Conservation (phyloP, 2,888 invertebrate genomes). For the Sipunculus nudus region DNA sequence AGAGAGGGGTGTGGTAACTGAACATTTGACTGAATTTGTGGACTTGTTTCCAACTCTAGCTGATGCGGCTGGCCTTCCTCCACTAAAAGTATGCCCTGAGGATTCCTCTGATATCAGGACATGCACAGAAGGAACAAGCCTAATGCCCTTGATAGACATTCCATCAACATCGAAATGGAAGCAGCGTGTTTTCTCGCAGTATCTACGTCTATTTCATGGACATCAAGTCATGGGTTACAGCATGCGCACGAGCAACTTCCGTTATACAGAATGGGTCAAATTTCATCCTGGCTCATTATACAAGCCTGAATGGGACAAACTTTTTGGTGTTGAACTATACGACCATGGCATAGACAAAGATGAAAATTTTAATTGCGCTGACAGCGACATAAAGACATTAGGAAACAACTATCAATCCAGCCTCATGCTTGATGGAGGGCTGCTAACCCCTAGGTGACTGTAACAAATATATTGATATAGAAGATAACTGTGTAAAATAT, state of each 20-base stretch:
- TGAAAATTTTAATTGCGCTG: constrained; percentile 81
- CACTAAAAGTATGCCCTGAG: constrained; percentile 28
- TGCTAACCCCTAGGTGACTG: too few relatives aligned
- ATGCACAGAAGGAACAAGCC: constrained; percentile 30
- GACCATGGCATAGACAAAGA: too few relatives aligned
- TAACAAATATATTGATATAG: too few relatives aligned
- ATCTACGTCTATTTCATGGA: neutral
- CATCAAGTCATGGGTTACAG: constrained; percentile 21
- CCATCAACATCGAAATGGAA: neutral
- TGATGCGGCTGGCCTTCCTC: constrained; percentile 43
- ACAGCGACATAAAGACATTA: too few relatives aligned
- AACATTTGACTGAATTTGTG: constrained; percentile 45
- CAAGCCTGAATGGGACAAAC: constrained; percentile 79
- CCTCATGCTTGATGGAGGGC: too few relatives aligned
- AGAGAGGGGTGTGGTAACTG: constrained; percentile 38
- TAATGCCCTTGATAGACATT: constrained; percentile 19
- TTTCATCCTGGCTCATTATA: constrained; percentile 64
- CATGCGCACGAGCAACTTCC: constrained; percentile 14
- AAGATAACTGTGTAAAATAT: too few relatives aligned
- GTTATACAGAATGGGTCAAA: constrained; percentile 29
- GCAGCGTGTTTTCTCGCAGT: too few relatives aligned
- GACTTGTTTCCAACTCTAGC: constrained; percentile 49
- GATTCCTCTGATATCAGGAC: constrained; percentile 12
- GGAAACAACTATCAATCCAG: too few relatives aligned
- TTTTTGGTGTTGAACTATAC: too few relatives aligned